Conservation (phyloP, 1,140 invertebrate species). For the Cryptotermes secundus region DNA sequence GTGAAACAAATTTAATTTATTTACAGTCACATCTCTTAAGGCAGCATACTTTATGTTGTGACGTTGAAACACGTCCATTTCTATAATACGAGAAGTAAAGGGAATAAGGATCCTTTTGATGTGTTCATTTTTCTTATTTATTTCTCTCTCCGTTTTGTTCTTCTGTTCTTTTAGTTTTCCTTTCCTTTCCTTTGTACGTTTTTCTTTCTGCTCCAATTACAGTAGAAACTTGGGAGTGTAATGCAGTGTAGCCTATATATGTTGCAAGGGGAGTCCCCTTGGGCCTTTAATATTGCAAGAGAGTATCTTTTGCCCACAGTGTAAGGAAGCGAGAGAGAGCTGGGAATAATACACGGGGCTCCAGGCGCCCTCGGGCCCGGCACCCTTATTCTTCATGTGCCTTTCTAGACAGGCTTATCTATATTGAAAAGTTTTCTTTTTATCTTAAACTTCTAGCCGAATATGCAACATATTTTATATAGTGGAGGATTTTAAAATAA, state of each 20-base stretch:
- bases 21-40: not conserved
- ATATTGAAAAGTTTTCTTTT: too few species aligned
- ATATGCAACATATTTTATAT: too few species aligned
- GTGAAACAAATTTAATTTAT: too few species aligned
- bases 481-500: too few species aligned
- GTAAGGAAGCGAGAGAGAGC: not conserved
- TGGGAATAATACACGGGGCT: not conserved
- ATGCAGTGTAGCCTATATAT: not conserved
- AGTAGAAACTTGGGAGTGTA: slow-evolving; percentile 10
- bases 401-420: too few species aligned
- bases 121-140: not conserved
- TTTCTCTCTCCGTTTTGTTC: not conserved
- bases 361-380: not conserved
- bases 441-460: too few species aligned
- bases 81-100: not conserved
- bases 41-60: not conserved
- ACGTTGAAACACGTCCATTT: not conserved
- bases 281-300: not conserved
- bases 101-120: not conserved
- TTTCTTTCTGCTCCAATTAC: slow-evolving; percentile 19
- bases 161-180: not conserved
- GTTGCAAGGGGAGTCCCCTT: not conserved
- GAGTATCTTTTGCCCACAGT: not conserved
- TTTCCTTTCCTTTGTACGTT: not conserved
- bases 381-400: not conserved